Percentiles rank a stretch among this genome's conserved stretches.
phyloP scores from a whole-genome alignment of 2,797 vertebrate genomes.

The Tamandua tetradactyla region DNA sequence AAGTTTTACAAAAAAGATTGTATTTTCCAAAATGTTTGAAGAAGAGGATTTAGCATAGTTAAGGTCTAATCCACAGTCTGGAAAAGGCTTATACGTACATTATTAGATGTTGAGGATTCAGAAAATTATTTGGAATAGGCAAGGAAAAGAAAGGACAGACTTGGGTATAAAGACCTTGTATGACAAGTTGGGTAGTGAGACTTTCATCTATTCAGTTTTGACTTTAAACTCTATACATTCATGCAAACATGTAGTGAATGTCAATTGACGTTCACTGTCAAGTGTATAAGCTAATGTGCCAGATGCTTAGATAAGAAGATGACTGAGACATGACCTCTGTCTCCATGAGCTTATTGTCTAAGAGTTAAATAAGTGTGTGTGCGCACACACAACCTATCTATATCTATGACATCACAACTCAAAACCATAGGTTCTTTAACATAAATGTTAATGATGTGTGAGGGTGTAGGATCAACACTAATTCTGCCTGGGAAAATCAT shows the following conservation, averaged over 20 bases:
- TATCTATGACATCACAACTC: background rate
- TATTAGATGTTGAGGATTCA: background rate
- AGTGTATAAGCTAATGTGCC: background rate
- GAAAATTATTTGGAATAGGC: background rate
- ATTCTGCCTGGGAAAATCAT: background rate
- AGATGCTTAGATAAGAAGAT: slow-evolving; percentile 25
- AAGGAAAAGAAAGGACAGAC: slow-evolving; percentile 14
- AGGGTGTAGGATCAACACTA: background rate
- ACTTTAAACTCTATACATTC: background rate
- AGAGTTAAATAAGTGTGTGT: background rate
- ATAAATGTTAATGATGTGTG: slow-evolving; percentile 9
- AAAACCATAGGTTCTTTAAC: background rate
- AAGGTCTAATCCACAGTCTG: background rate
- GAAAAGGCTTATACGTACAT: background rate
- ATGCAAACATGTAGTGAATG: background rate
- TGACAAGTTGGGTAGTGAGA: background rate
- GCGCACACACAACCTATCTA: background rate
- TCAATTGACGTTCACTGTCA: background rate
- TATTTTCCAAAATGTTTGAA: slow-evolving; percentile 25
- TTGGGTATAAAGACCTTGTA: background rate
- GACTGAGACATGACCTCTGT: background rate
- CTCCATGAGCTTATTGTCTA: background rate
- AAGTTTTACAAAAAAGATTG: slow-evolving; percentile 17
- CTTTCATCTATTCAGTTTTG: slow-evolving; percentile 1
- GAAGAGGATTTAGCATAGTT: background rate